Percentiles rank a stretch among this genome's conserved stretches.
Evolutionary conservation across 2,888 invertebrate species (phyloP).

Genomic region (Ceratothoa steindachneri): DNA sequence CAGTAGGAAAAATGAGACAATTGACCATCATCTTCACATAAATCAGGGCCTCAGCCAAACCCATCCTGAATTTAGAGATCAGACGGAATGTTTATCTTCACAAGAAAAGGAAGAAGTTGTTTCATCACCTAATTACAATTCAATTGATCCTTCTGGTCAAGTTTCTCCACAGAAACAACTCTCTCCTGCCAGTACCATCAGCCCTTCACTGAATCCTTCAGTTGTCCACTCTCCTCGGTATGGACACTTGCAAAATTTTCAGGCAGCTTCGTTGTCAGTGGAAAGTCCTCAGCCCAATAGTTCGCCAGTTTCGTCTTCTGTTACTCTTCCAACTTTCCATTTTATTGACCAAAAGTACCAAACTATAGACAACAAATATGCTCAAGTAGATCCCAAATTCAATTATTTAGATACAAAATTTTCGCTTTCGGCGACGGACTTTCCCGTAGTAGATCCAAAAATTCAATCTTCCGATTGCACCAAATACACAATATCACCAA

Average conservation of each 20-base stretch:
- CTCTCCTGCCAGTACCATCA: neutral
- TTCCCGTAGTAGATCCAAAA: neutral
- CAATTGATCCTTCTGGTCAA: neutral
- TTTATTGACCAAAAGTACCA: conserved; percentile 3
- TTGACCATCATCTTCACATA: neutral
- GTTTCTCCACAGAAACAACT: neutral
- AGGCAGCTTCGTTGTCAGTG: neutral
- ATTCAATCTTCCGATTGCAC: neutral
- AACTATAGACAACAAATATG: conserved; percentile 7
- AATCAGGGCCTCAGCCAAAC: neutral
- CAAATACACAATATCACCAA: neutral
- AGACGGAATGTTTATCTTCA: neutral
- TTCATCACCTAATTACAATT: neutral
- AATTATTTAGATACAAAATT: conserved; percentile 1
- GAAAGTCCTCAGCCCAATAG: neutral
- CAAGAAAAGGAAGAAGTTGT: neutral
- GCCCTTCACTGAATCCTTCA: neutral
- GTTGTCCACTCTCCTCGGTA: neutral
- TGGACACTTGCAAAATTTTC: neutral
- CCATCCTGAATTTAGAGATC: neutral
- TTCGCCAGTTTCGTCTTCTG: neutral
- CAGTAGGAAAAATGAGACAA: conserved; percentile 1
- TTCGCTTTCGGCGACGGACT: neutral
- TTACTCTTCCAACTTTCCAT: conserved; percentile 1
- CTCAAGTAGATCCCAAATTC: conserved; percentile 6